A percentile compares a stretch with the other conserved stretches of the same genome.
Conservation (phyloP, 2,113 vertebrate species). For the Chloebia gouldiae region DNA sequence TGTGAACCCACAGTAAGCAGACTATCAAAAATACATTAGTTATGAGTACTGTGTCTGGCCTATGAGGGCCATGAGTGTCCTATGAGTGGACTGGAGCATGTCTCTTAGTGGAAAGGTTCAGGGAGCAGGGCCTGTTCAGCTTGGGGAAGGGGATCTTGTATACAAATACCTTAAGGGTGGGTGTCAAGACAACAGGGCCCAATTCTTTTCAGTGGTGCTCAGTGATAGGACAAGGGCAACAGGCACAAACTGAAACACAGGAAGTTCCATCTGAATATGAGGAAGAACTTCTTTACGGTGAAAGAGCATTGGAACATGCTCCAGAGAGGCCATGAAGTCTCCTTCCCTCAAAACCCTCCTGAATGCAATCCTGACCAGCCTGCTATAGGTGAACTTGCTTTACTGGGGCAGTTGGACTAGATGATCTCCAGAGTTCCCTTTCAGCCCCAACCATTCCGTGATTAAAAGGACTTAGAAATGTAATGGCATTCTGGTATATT, state of each 20-base stretch:
- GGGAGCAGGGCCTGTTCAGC: background rate
- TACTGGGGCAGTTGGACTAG: background rate
- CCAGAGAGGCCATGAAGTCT: background rate
- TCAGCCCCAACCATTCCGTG: background rate
- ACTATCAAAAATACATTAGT: background rate
- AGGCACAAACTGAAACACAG: background rate
- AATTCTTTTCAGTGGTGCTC: background rate
- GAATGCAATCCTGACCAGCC: background rate
- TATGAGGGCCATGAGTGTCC: fast-evolving
- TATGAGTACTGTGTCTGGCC: background rate
- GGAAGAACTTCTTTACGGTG: background rate
- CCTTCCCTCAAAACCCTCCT: background rate
- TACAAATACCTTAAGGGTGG: background rate
- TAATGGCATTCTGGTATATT: background rate
- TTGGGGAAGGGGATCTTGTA: background rate
- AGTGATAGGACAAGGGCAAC: fast-evolving
- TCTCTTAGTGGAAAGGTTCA: background rate
- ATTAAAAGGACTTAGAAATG: background rate
- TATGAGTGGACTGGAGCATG: background rate
- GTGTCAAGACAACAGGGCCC: fast-evolving
- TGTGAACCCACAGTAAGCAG: background rate
- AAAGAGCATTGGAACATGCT: background rate
- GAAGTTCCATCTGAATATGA: background rate
- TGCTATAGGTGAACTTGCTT: background rate
- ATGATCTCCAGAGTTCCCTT: background rate